phyloP scores from a whole-genome alignment of 2,888 invertebrate genomes.

The Criorhina ranunculi region DNA sequence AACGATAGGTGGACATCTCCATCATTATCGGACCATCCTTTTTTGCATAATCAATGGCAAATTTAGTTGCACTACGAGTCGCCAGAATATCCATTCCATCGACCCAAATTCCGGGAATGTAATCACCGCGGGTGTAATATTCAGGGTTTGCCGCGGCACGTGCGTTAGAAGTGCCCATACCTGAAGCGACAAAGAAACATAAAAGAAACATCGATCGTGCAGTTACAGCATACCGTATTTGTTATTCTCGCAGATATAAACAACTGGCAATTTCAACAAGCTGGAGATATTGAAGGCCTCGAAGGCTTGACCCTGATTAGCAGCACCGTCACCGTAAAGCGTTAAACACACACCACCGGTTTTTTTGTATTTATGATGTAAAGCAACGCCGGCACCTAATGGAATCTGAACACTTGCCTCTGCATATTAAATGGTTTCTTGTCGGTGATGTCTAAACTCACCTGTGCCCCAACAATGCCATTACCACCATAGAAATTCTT shows the following conservation, averaged over 20 bases:
- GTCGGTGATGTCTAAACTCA: slow-evolving; percentile 82
- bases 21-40: slow-evolving; percentile 97
- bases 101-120: slow-evolving; percentile 97
- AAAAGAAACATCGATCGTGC: too few relatives aligned
- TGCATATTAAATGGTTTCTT: not conserved
- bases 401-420: slow-evolving; percentile 48
- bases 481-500: slow-evolving; percentile 98
- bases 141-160: slow-evolving; percentile 94
- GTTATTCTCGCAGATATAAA: slow-evolving; percentile 99
- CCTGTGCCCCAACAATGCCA: slow-evolving; percentile 99
- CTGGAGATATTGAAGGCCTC: slow-evolving; percentile 98
- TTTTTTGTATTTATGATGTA: slow-evolving; percentile 94
- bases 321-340: slow-evolving; percentile 97
- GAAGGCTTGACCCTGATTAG: slow-evolving; percentile 97
- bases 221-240: slow-evolving; percentile 90
- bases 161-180: slow-evolving; percentile 97
- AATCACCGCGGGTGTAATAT: slow-evolving; percentile 97
- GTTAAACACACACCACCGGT: slow-evolving; percentile 95
- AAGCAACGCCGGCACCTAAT: slow-evolving; percentile 96
- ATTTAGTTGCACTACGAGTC: slow-evolving; percentile 93
- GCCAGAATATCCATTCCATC: slow-evolving; percentile 99
- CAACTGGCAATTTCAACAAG: slow-evolving; percentile 96
- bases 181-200: slow-evolving; percentile 79
- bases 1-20: slow-evolving; percentile 98
- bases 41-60: slow-evolving; percentile 91